Evolutionary conservation across 30 jellyfish, hydroid and myxozoan genomes (phyloP).

Genomic region (Nemopilema nomurai): DNA sequence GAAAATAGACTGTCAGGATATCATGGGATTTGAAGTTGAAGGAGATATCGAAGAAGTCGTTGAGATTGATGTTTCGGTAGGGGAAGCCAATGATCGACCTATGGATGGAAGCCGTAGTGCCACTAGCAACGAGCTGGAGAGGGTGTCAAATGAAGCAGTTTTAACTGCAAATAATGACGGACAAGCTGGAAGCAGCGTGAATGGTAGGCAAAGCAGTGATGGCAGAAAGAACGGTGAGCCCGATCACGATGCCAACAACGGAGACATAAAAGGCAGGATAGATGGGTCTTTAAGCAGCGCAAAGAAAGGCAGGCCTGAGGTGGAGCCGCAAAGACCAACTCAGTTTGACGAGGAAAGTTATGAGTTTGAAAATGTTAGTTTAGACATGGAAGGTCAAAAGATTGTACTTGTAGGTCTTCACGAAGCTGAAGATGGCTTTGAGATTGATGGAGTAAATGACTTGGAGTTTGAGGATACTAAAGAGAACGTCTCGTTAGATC

Average conservation of each 20-base stretch:
- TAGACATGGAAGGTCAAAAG: conserved; percentile 55
- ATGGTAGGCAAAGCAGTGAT: background rate
- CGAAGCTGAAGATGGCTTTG: conserved; percentile 69
- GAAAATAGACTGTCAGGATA: conserved; percentile 45
- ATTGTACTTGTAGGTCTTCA: conserved; percentile 77
- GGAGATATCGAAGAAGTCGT: conserved; percentile 69
- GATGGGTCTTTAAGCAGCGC: background rate
- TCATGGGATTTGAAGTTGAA: conserved; percentile 59
- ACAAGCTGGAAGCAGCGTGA: background rate
- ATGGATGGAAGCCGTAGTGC: background rate
- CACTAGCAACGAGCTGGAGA: too few relatives aligned
- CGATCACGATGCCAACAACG: background rate
- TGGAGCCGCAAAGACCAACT: background rate
- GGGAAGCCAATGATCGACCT: background rate
- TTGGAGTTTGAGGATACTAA: conserved; percentile 37
- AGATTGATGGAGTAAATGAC: conserved; percentile 49
- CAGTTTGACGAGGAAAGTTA: conserved; percentile 8
- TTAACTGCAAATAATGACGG: background rate
- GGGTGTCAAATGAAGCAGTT: background rate
- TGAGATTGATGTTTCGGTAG: conserved; percentile 8
- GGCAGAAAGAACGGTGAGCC: background rate
- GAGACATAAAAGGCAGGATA: background rate
- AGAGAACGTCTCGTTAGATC: background rate
- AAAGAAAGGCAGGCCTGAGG: background rate
- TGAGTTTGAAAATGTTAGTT: conserved; percentile 30